Conservation (phyloP, 2,113 vertebrate genomes). For the Oreochromis spilurus region DNA sequence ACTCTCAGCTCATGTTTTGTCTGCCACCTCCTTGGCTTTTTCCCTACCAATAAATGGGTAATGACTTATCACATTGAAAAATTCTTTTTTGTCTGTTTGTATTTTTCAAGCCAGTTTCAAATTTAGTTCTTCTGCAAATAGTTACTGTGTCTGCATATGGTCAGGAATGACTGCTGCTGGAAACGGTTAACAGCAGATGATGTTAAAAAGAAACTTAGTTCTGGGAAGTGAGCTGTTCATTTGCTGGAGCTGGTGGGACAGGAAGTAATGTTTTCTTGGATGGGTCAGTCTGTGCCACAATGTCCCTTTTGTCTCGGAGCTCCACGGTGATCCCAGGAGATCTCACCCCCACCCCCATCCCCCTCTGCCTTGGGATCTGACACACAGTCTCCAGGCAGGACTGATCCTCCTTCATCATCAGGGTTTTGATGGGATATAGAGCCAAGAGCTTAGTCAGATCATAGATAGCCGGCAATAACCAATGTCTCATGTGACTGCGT, state of each 20-base stretch:
- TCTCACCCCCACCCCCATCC: neutral
- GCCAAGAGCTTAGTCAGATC: conserved; percentile 33
- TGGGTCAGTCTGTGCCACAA: conserved; percentile 54
- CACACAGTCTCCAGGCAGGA: conserved; percentile 32
- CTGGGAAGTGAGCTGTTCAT: conserved; percentile 40
- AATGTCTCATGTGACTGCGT: conserved; percentile 7
- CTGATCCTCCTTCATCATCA: conserved; percentile 11
- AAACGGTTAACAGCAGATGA: neutral
- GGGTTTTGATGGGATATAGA: conserved; percentile 1
- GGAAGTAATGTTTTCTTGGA: conserved; percentile 54
- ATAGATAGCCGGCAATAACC: conserved; percentile 12
- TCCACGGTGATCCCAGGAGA: conserved; percentile 43
- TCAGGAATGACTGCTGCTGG: neutral
- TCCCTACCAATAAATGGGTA: neutral
- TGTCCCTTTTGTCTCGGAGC: conserved; percentile 57
- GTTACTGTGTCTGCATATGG: neutral
- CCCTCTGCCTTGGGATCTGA: conserved; percentile 34
- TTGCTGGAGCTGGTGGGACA: conserved; percentile 52
- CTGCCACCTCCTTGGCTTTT: neutral
- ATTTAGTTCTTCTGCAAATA: neutral
- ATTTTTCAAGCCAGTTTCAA: neutral
- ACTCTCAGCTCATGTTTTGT: neutral
- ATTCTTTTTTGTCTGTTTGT: neutral
- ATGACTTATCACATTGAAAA: neutral
- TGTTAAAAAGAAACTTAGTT: conserved; percentile 12